These are phyloP conservation scores for Tenrec ecaudatus DNA, from an alignment of 2,113 vertebrate genomes.

Conservation along the genomic window DNA sequence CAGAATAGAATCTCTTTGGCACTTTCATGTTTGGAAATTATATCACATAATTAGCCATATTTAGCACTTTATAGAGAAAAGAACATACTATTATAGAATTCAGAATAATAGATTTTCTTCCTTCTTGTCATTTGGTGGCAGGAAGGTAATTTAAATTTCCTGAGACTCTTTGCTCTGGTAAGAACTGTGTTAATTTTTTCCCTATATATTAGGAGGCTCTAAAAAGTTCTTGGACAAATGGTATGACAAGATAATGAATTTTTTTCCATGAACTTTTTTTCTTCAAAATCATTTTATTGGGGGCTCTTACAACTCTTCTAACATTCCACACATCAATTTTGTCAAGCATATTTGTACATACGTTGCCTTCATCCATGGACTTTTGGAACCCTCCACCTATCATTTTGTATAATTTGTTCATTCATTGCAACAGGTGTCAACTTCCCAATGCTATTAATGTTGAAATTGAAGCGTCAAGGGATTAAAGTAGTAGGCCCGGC, in stretches of 20 bases:
- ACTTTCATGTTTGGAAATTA: conserved; percentile 42
- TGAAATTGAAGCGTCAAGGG: background rate
- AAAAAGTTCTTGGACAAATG: too few species aligned
- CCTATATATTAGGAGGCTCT: too few species aligned
- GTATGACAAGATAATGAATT: too few species aligned
- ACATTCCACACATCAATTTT: too few species aligned
- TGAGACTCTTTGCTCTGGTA: background rate
- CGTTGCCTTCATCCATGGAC: too few species aligned
- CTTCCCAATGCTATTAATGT: background rate
- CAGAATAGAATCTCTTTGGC: background rate
- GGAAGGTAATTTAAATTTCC: background rate
- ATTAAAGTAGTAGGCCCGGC: background rate
- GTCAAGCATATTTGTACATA: too few species aligned
- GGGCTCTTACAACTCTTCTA: too few species aligned
- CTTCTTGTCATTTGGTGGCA: background rate
- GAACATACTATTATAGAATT: background rate
- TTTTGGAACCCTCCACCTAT: background rate
- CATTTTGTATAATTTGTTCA: conserved; percentile 6
- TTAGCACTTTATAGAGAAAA: conserved; percentile 33
- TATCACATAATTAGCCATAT: conserved; percentile 31
- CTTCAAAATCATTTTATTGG: too few species aligned
- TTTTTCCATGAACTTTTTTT: too few species aligned
- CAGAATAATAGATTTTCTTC: background rate
- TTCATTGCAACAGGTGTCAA: conserved; percentile 18
- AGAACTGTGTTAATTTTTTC: background rate